phyloP scores from a whole-genome alignment of 2,797 vertebrate species.

The Megaceryle alcyon region DNA sequence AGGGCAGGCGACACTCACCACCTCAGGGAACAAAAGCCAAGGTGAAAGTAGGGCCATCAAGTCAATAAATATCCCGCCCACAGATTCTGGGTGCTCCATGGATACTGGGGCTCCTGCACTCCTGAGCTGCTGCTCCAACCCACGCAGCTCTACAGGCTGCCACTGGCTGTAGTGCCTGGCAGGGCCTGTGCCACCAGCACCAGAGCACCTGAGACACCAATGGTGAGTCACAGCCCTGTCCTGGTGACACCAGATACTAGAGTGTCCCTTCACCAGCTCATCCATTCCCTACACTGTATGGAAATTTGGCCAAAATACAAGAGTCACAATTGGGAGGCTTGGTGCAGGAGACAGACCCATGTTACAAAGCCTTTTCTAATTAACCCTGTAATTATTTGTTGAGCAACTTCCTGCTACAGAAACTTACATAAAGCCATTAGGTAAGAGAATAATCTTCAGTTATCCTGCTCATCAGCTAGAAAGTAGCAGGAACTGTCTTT shows the following conservation, averaged over 20 bases:
- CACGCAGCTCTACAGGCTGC: not conserved
- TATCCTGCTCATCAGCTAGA: not conserved
- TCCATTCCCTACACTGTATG: fast-evolving
- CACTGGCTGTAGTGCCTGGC: fast-evolving
- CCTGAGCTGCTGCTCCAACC: no score
- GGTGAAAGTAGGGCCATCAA: not conserved
- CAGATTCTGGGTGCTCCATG: not conserved
- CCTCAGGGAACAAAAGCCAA: fast-evolving
- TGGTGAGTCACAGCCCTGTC: not conserved
- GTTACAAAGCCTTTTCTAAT: not conserved
- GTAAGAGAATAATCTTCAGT: not conserved
- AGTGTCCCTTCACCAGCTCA: not conserved
- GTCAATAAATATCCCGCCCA: not conserved
- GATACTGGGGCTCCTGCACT: not conserved
- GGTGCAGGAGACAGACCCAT: not conserved
- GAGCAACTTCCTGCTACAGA: conserved; percentile 53
- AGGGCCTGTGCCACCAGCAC: not conserved
- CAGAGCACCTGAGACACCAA: not conserved
- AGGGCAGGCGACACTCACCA: not conserved
- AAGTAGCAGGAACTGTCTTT: not conserved
- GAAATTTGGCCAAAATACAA: not conserved
- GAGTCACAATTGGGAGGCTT: not conserved
- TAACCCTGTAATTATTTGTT: conserved; percentile 45
- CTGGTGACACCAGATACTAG: not conserved
- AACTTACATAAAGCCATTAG: conserved; percentile 30